A percentile compares a stretch with the other conserved stretches of the same genome.
Conservation (phyloP, 2,797 vertebrate genomes). For the Aselliscus stoliczkanus region DNA sequence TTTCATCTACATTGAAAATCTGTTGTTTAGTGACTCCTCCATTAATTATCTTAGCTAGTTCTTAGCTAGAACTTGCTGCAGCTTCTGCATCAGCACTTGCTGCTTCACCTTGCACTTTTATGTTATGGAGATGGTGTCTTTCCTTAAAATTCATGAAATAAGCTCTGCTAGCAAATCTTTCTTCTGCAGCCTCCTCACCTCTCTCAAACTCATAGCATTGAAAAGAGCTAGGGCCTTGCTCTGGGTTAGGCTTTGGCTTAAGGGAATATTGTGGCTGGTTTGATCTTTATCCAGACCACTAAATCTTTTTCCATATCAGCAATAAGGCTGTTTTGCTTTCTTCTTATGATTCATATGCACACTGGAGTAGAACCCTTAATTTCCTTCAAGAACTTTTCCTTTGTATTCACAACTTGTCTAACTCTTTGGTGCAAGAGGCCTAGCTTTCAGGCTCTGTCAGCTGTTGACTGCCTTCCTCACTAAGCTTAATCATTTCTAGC, state of each 20-base stretch:
- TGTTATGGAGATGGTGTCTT: not conserved
- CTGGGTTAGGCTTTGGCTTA: not conserved
- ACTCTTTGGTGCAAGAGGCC: not conserved
- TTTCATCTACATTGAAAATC: not conserved
- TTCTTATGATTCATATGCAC: not conserved
- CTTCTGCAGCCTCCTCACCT: not conserved
- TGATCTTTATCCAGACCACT: not conserved
- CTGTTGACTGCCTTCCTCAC: not conserved
- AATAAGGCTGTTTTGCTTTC: not conserved
- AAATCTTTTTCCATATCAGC: not conserved
- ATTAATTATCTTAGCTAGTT: not conserved
- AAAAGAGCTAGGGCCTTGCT: not conserved
- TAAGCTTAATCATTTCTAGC: not conserved
- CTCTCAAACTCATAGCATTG: not conserved
- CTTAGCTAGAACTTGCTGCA: not conserved
- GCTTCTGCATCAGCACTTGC: not conserved
- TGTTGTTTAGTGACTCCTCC: not conserved
- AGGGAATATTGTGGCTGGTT: not conserved
- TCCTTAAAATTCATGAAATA: not conserved
- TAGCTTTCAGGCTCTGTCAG: not conserved
- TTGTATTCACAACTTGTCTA: not conserved
- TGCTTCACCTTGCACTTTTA: not conserved
- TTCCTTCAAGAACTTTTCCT: not conserved
- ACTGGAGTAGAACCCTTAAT: not conserved
- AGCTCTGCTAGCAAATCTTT: not conserved